These are phyloP conservation scores for Antrozous pallidus DNA, from an alignment of 2,797 vertebrate genomes.

Conservation along the genomic window DNA sequence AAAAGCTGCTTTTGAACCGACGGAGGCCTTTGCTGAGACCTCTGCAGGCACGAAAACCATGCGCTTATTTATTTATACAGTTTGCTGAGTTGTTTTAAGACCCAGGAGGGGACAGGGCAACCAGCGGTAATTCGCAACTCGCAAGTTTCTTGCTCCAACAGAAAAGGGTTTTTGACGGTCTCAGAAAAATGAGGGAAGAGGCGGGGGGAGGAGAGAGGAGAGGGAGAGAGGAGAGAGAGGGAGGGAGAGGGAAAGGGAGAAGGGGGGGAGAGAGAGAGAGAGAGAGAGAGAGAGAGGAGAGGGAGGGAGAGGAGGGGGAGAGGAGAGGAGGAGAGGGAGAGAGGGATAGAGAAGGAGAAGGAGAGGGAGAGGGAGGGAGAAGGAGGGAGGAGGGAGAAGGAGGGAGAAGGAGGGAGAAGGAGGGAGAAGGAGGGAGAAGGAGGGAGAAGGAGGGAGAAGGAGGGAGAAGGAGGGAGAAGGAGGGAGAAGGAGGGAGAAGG, in stretches of 20 bases:
- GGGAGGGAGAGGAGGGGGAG: no score
- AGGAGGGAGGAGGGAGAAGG: no score
- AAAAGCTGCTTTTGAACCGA: background rate
- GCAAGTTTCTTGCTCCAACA: background rate
- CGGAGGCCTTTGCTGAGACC: background rate
- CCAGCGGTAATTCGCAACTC: background rate
- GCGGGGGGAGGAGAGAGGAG: no score
- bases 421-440: no score
- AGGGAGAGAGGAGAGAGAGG: background rate
- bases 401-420: background rate
- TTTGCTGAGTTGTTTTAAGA: background rate
- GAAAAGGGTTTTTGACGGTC: background rate
- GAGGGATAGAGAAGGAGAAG: background rate
- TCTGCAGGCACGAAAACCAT: background rate
- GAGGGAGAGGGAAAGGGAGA: no score
- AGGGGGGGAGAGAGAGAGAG: no score
- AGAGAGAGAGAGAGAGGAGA: background rate
- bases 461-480: background rate
- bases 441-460: no score
- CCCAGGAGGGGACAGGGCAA: background rate
- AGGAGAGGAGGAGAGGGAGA: background rate
- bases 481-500: no score
- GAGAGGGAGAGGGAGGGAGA: no score
- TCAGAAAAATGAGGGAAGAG: background rate
- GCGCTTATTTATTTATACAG: background rate